Percentiles rank a stretch among this genome's conserved stretches.
Conservation (phyloP, 2,888 invertebrate genomes). For the Conomelus anceps region DNA sequence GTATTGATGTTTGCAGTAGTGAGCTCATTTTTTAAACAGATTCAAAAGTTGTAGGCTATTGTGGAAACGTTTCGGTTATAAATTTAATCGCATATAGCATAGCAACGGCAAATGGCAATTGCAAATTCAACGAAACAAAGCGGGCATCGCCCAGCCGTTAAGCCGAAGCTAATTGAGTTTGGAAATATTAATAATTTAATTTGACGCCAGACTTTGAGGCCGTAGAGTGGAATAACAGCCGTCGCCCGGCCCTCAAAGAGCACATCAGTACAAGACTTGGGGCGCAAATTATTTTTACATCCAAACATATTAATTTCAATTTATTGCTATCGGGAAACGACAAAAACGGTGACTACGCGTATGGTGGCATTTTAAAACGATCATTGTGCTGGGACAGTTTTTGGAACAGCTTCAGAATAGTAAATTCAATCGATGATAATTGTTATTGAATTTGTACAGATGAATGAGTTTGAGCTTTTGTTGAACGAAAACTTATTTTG, state of each 20-base stretch:
- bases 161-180: neutral
- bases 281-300: neutral
- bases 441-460: neutral
- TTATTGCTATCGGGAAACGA: neutral
- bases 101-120: too few species aligned
- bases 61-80: neutral
- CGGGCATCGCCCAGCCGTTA: neutral
- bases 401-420: neutral
- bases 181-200: neutral
- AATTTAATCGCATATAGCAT: neutral
- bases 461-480: neutral
- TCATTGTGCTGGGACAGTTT: neutral
- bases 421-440: neutral
- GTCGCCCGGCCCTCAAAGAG: neutral
- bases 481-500: neutral
- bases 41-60: too few species aligned
- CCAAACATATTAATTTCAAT: neutral
- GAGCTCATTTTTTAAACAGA: neutral
- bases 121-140: neutral
- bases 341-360: neutral
- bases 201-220: neutral
- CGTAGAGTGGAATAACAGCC: neutral
- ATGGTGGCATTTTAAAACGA: neutral
- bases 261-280: neutral
- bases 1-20: too few species aligned